These are phyloP conservation scores for Papilio demoleus DNA, from an alignment of 2,888 invertebrate species.

Conservation along the genomic window DNA sequence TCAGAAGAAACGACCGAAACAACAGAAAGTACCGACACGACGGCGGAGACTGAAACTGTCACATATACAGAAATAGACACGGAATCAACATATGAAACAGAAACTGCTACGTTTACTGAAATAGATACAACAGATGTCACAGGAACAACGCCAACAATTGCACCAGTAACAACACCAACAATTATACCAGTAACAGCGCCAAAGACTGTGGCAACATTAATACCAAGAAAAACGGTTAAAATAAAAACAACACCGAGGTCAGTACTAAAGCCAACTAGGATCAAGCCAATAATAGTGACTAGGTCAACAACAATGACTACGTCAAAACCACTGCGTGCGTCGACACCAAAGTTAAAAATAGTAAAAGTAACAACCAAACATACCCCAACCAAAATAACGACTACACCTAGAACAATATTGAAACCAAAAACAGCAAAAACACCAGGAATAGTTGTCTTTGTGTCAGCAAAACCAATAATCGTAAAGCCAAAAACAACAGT, in stretches of 20 bases:
- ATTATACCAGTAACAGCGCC: background rate
- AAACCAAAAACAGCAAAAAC: constrained; percentile 10
- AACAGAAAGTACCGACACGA: background rate
- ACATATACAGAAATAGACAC: background rate
- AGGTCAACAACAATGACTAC: background rate
- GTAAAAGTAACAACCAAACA: background rate
- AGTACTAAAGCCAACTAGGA: background rate
- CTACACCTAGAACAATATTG: background rate
- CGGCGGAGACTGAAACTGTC: background rate
- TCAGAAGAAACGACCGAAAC: background rate
- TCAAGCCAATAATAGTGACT: background rate
- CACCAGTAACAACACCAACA: background rate
- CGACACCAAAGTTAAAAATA: background rate
- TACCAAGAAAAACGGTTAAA: background rate
- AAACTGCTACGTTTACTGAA: background rate
- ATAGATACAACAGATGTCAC: background rate
- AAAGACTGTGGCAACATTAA: background rate
- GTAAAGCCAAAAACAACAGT: constrained; percentile 30
- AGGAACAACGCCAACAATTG: background rate
- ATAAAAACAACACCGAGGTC: background rate
- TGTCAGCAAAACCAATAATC: constrained; percentile 25
- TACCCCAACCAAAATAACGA: background rate
- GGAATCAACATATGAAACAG: constrained; percentile 1
- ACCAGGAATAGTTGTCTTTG: background rate
- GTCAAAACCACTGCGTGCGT: background rate